Percentiles rank a stretch among this genome's conserved stretches.
These are phyloP conservation scores for Peromyscus polionotus DNA, from an alignment of 2,113 vertebrate genomes.

Conservation along the genomic window DNA sequence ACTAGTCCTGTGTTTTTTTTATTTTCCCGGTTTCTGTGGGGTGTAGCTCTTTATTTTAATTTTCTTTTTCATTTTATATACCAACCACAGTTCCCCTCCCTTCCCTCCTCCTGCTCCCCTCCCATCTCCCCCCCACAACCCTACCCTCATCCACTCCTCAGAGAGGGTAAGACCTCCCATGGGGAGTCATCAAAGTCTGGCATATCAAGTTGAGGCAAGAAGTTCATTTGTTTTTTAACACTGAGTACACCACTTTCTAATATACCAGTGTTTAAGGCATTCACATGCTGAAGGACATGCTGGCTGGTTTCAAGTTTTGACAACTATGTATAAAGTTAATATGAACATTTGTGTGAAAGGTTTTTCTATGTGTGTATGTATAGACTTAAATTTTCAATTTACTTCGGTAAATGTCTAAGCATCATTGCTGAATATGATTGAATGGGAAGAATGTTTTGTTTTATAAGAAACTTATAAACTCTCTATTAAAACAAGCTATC, in stretches of 20 bases:
- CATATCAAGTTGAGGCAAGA: too few species aligned
- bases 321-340: conserved; percentile 15
- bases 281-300: background rate
- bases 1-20: background rate
- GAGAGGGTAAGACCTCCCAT: too few species aligned
- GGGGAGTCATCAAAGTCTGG: too few species aligned
- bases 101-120: too few species aligned
- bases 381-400: background rate
- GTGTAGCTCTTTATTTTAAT: too few species aligned
- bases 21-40: too few species aligned
- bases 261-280: background rate
- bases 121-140: too few species aligned
- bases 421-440: background rate
- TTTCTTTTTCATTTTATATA: too few species aligned
- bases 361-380: background rate
- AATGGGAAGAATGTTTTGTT: background rate
- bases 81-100: too few species aligned
- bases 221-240: too few species aligned
- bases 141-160: too few species aligned
- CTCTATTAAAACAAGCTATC: background rate
- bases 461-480: background rate
- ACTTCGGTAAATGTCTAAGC: conserved; percentile 6
- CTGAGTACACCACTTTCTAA: background rate
- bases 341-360: background rate
- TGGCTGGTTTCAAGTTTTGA: background rate